Percentiles rank a stretch among this genome's conserved stretches.
Conservation (phyloP, 2,888 invertebrate genomes). For the Epiblema foenella region DNA sequence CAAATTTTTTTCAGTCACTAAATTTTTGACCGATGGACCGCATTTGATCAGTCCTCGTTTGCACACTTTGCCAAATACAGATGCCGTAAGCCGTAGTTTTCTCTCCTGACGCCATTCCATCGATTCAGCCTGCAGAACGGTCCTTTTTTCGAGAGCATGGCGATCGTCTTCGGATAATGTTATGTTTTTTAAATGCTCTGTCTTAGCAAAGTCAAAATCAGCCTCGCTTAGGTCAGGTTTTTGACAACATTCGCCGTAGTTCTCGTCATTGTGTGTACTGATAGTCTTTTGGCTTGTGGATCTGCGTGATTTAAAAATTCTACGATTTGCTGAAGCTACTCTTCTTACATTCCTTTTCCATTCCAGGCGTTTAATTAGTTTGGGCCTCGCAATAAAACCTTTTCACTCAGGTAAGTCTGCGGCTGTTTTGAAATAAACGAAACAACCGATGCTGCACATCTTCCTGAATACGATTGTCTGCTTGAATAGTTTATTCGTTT, state of each 20-base stretch:
- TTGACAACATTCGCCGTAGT: constrained; percentile 29
- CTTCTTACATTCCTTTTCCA: neutral
- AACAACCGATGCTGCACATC: constrained; percentile 15
- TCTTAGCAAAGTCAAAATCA: constrained; percentile 11
- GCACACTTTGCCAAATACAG: constrained; percentile 21
- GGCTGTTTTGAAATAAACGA: constrained; percentile 9
- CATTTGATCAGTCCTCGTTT: constrained; percentile 27
- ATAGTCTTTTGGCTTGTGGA: neutral
- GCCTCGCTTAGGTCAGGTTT: constrained; percentile 26
- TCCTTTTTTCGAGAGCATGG: constrained; percentile 10
- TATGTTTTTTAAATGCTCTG: constrained; percentile 1
- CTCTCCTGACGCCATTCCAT: constrained; percentile 24
- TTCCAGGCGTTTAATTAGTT: constrained; percentile 5
- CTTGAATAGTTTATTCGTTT: constrained; percentile 8
- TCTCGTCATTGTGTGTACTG: neutral
- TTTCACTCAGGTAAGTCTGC: constrained; percentile 1
- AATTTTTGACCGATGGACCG: neutral
- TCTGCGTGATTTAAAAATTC: neutral
- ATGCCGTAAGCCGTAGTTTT: constrained; percentile 35
- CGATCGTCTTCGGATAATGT: constrained; percentile 1
- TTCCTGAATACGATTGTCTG: constrained; percentile 8
- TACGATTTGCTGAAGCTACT: too few species aligned
- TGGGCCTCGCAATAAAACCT: neutral
- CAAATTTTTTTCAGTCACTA: too few species aligned
- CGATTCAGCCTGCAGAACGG: constrained; percentile 18